Conservation (phyloP, 2,888 invertebrate genomes). For the Epirrhoe tristata region DNA sequence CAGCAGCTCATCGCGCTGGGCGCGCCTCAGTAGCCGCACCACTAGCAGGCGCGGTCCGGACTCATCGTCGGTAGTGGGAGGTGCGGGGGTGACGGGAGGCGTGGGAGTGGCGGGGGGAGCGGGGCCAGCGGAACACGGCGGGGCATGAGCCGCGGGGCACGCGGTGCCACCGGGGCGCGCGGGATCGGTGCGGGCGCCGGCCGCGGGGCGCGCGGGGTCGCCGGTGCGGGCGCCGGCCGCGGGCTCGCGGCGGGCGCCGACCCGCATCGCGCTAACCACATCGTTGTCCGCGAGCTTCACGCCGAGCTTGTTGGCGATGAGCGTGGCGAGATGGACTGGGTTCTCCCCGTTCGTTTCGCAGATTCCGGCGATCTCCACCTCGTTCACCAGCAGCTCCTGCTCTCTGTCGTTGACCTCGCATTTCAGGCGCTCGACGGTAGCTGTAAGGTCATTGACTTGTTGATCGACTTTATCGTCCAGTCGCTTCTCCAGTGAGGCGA, state of each 20-base stretch:
- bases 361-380: conserved; percentile 36
- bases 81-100: too few relatives aligned
- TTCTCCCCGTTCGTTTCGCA: conserved; percentile 34
- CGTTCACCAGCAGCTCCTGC: conserved; percentile 31
- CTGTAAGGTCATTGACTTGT: conserved; percentile 13
- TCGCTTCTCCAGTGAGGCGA: background rate
- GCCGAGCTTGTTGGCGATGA: conserved; percentile 34
- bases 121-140: too few relatives aligned
- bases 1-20: conserved; percentile 4
- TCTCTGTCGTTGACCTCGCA: conserved; percentile 18
- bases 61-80: background rate
- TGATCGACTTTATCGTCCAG: background rate
- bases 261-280: conserved; percentile 33
- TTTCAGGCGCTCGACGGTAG: background rate
- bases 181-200: background rate
- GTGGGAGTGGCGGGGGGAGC: background rate
- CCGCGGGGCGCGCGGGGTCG: conserved; percentile 13
- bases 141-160: too few relatives aligned
- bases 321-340: conserved; percentile 20
- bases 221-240: background rate
- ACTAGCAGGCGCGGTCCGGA: conserved; percentile 7
- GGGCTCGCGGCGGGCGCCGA: conserved; percentile 10
- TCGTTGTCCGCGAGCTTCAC: conserved; percentile 35
- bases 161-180: background rate
- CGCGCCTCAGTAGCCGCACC: conserved; percentile 5